Conservation (phyloP, 2,113 vertebrate genomes). For the Parus major region DNA sequence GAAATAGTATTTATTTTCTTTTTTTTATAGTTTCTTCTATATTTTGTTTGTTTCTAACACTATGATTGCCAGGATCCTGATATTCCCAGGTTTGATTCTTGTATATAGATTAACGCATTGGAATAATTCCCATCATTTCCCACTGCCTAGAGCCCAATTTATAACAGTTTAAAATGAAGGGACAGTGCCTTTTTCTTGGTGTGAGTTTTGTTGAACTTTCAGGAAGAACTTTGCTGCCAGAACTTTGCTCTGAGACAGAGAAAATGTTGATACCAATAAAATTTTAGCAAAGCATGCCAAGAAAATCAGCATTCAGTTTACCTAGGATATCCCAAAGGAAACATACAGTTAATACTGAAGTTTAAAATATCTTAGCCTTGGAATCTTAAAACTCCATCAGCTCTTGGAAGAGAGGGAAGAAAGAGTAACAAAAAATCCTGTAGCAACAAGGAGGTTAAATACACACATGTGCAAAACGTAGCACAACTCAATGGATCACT, state of each 20-base stretch:
- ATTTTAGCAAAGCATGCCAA: conserved; percentile 24
- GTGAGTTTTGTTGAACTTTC: conserved; percentile 26
- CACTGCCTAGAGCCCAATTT: background rate
- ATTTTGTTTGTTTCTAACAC: background rate
- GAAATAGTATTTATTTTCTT: too few species aligned
- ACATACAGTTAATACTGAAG: conserved; percentile 41
- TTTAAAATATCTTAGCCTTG: conserved; percentile 58
- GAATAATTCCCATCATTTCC: background rate
- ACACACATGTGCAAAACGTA: conserved; percentile 26
- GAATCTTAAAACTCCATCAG: conserved; percentile 57
- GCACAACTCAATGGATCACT: conserved; percentile 12
- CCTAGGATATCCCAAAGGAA: conserved; percentile 54
- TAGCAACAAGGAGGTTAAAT: conserved; percentile 58
- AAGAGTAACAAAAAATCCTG: conserved; percentile 29
- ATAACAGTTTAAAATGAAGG: background rate
- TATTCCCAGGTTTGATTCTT: background rate
- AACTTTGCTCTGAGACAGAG: conserved; percentile 9
- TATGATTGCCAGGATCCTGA: background rate
- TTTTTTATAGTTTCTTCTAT: background rate
- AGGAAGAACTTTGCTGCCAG: conserved; percentile 14
- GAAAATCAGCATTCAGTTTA: conserved; percentile 58
- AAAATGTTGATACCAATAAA: conserved; percentile 57
- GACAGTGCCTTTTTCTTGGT: conserved; percentile 1
- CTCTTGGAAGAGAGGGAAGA: background rate
- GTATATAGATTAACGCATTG: background rate